Conservation (phyloP, 2,797 vertebrate genomes). For the Morus bassanus region DNA sequence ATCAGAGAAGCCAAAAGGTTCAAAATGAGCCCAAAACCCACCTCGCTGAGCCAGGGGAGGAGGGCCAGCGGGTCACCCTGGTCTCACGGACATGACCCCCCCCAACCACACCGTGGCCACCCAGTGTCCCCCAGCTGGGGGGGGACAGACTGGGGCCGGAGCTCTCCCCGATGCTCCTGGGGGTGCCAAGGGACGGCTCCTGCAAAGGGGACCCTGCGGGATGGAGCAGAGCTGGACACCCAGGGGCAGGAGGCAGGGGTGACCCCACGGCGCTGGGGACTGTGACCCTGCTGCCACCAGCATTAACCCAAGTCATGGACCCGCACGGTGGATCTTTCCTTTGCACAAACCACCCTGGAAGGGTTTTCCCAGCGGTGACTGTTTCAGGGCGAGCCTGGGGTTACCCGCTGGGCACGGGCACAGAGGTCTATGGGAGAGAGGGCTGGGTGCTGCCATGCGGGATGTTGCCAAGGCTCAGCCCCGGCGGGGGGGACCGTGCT, state of each 20-base stretch:
- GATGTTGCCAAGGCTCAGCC: neutral
- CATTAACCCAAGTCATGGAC: neutral
- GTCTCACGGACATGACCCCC: neutral
- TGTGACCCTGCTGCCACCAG: neutral
- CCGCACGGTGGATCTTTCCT: rapidly evolving
- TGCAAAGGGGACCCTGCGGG: neutral
- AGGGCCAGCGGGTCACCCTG: rapidly evolving
- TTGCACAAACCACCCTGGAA: rapidly evolving
- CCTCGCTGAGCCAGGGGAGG: rapidly evolving
- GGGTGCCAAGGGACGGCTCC: neutral
- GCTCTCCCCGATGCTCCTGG: neutral
- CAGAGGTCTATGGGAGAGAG: neutral
- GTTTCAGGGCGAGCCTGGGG: neutral
- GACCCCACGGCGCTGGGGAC: neutral
- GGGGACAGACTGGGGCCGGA: neutral
- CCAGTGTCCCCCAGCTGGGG: rapidly evolving
- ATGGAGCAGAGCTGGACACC: neutral
- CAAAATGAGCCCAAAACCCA: neutral
- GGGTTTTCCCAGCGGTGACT: rapidly evolving
- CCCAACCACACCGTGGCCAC: neutral
- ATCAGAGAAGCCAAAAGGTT: neutral
- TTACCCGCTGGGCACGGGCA: neutral
- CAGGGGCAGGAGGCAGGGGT: neutral
- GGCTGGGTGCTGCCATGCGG: rapidly evolving
- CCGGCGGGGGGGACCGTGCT: neutral